Base-by-base conservation (phyloP, 2,888 invertebrate genomes). In the Rhorus exstirpatorius region DNA sequence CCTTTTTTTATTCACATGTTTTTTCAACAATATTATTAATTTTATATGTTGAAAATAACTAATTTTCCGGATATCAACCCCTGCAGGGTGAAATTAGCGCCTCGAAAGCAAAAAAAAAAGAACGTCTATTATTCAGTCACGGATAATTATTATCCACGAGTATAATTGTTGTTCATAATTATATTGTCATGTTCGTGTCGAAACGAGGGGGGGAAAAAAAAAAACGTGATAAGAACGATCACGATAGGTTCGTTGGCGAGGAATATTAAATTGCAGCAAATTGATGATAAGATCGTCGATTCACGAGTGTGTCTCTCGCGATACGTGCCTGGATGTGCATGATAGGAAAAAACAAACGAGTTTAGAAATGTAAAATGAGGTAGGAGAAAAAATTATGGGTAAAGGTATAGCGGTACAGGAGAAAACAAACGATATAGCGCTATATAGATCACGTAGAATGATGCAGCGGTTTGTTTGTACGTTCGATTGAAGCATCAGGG, bases 401-500 rank as follows among this genome's bases (percentile, higher is more conserved):
- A 21, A 26, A 10, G 10, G 53, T 19, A n/a, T 14, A 6, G 26
- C 24, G 38, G 6, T 17, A 7, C 12, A 24, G 74, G 65, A 46
- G 31, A 72, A 65, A 46, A 49, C 46, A 41, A 74, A 72, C 44
- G 79, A 78, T 55, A 79, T 74, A 70, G 44, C 6, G n/a, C 1
- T 8, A 41, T 3, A 24, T 51, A 38, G 53, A 63, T 44, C 55
- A 44, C 44, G 55, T 49, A 31, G 41, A 75, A 70, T 75, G 80
- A 71, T 46, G 75, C 70, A 58, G 63, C 71, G 65, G 63, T 76
- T 81, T 81, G 58, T 81, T 81, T 71, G 10, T 61, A 17, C 63
- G 26, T 55, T 74, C 46, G 80, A 81, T 81, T 76, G 68, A 81
- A 81, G 71, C 75, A 70, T 80, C 80, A 49, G 58, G 14, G 65